Evolutionary conservation across 1,140 invertebrate genomes (phyloP), one percentile per base, ranked within the genome.

Genomic region (Liolophura sinensis): DNA sequence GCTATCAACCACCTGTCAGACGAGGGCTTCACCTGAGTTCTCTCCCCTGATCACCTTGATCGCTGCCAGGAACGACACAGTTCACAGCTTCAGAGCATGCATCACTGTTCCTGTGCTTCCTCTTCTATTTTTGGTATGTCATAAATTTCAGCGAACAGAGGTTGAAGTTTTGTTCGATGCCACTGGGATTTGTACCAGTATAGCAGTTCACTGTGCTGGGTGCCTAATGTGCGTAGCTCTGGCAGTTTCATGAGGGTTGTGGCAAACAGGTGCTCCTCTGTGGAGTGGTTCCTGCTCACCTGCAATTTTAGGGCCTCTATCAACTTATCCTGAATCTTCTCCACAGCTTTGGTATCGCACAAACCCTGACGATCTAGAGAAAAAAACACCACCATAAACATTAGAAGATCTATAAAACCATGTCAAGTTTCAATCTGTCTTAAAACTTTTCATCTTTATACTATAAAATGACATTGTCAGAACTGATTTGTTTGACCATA

Each of bases 141-240:
- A 84, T 97, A 98, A 75, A 97, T 97, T 86, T 98, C 96, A 27
- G 95, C 93, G 83, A 96, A 98, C 49, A 98, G 89, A 1, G 95
- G 94, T 47, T 95, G 95, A 74, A 97, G 87, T 60, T 90, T 88
- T 48, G 96, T 87, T 74, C 91, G 90, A 64, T 88, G 88, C 94
- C 94, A 97, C 84, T 96, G 92, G 65, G 89, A 85, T 68, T 94
- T 89, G 82, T 94, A 96, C 94, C 95, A 98, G 76, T 93, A 89
- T 69, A 98, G 87, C 72, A 95, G 91, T 73, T 92, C 90, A 68
- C 90, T 88, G 84, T 97, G 95, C 72, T 92, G 91, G 20, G 87
- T 88, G 1, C 95, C 93, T n/a, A 98, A 87, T 46, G 89, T 88
- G 56, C 91, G 87, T 59, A 97, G 86, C 81, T 97, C 93, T 7